Base-by-base conservation (phyloP, 2,113 vertebrate species). In the Salvelinus alpinus region DNA sequence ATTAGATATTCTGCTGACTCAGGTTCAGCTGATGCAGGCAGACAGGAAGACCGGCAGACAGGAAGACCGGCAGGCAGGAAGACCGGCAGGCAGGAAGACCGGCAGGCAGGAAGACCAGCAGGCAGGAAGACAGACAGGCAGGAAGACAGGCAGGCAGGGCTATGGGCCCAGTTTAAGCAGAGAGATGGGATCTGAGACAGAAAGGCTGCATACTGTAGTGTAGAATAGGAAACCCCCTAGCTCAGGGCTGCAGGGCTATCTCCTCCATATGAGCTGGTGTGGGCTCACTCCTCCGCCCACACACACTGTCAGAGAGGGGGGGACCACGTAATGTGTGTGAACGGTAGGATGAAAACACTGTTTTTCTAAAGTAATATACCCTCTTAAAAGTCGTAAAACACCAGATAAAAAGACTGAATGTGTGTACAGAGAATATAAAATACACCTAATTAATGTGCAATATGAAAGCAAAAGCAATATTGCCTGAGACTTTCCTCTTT, bases 331-430 rank as follows among this genome's bases (percentile, higher is more conserved):
- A 7, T 38, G 34, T 38, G n/a, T n/a, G 20, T 8, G 20, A 11
- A 11, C 66, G 20, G 66, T 14, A 31, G 66, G 5, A 38, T 31
- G 8, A 68, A 1, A 68, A 44, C 18, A 38, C 16, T 20, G 18
- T 34, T 8, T 20, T 68, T 31, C 18, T 68, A 14, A 67, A 67
- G 24, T 34, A 31, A 67, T 27, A 67, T 16, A 18, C 16, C 16
- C 65, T 16, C 65, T 68, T 68, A 18, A 1, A 34, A 20, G 66
- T 68, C 31, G 20, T 68, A 68, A 68, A 68, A 68, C 66, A 44
- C 9, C 38, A 44, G 16, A n/a, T 6, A 31, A 20, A 20, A 34
- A 68, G 38, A 38, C 38, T 38, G 34, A 38, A 38, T 38, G 38
- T 9, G 38, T 38, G 38, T 38, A 38, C 8, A 38, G 18, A 60